Evolutionary conservation across 1,140 invertebrate species (phyloP), one percentile per base, ranked within the genome.

Genomic region (Pararge aegeria): DNA sequence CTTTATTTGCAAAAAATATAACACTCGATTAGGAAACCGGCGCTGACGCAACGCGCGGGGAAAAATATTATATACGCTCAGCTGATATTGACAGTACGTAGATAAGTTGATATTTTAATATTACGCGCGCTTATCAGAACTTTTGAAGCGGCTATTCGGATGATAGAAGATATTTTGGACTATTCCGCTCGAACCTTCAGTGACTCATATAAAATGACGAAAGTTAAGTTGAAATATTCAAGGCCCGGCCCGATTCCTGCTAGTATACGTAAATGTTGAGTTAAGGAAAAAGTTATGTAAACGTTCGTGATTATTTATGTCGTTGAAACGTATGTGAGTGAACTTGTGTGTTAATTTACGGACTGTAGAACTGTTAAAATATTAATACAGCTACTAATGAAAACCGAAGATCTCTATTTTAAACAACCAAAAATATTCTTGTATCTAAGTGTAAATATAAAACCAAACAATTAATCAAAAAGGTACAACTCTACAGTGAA

Each of bases 181-280:
- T 62, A 64, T 73, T 69, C 64, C 66, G 60, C 50, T 38, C 59
- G 52, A 63, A 61, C 55, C 55, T 66, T 61, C 62, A 42, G 83
- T 89, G 86, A 89, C 52, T 89, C 84, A 89, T 75, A 66, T 82
- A 89, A 83, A 83, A 89, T 87, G 87, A 81, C 87, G 82, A 89
- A 87, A 89, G 87, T 89, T 69, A 89, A 89, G 75, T 83, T 89
- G 75, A 89, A 89, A 70, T 72, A 63, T 55, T 69, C 74, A 75
- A 81, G 76, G 70, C 64, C 66, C 60, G 65, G 60, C 53, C 66
- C 64, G 60, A 73, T 70, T 68, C 67, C 74, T 61, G 66, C 66
- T 64, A 71, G 56, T 66, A 64, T 61, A 58, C 53, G 70, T 72
- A 70, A 70, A 68, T 57, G 64, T 70, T 66, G 48, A 73, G 64